Conservation (phyloP, 1,140 invertebrate species). For the Rhyacophila brunnea region DNA sequence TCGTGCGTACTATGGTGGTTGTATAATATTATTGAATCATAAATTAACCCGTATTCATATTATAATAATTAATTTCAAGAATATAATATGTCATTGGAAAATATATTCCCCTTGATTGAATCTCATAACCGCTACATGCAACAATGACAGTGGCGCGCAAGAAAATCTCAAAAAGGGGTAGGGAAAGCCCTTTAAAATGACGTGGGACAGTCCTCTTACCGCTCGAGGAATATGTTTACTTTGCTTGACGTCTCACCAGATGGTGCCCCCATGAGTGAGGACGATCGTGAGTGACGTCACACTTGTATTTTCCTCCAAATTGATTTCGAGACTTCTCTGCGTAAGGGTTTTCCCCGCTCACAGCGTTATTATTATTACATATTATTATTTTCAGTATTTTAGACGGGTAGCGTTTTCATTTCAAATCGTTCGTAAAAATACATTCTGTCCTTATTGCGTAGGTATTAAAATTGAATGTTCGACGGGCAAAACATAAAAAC, state of each 20-base stretch:
- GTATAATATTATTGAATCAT: no score
- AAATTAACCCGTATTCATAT: no score
- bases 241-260: constrained; percentile 25
- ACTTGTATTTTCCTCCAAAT: constrained; percentile 18
- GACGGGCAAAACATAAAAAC: not conserved
- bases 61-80: no score
- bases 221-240: constrained; percentile 32
- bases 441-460: not conserved
- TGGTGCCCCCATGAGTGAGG: constrained; percentile 5
- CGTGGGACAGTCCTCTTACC: not conserved
- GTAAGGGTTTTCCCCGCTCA: not conserved
- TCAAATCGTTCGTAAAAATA: not conserved
- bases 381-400: no score
- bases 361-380: not conserved
- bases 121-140: no score
- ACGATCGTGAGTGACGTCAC: constrained; percentile 11
- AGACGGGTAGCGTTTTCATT: no score
- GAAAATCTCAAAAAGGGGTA: no score
- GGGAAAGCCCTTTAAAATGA: no score
- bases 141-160: no score
- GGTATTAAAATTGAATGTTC: not conserved
- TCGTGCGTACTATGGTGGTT: no score
- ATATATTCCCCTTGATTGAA: no score
- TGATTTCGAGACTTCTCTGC: constrained; percentile 14
- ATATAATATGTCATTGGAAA: no score